Percentiles rank a stretch among this genome's conserved stretches.
These are phyloP conservation scores for Potorous gilbertii DNA, from an alignment of 2,797 vertebrate species.

Conservation along the genomic window DNA sequence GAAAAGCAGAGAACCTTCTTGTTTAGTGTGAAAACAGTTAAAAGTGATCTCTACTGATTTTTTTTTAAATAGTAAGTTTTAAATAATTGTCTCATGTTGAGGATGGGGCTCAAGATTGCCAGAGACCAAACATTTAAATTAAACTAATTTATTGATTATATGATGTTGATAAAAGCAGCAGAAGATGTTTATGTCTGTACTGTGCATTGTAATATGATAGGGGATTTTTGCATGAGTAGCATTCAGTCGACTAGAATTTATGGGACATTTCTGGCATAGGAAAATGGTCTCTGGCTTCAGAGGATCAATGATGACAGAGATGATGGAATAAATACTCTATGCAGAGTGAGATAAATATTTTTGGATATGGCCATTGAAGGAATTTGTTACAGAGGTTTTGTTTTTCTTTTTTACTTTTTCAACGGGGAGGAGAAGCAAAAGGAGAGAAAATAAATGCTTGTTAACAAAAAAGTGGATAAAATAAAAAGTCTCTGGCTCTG, in stretches of 20 bases:
- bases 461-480: not conserved
- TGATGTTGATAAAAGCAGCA: not conserved
- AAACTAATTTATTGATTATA: not conserved
- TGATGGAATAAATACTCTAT: not conserved
- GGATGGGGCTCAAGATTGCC: not conserved
- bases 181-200: not conserved
- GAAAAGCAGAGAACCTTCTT: not conserved
- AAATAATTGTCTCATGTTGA: conserved; percentile 26
- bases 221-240: not conserved
- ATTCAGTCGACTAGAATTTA: not conserved
- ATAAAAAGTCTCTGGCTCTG: not conserved
- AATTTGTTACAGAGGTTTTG: not conserved
- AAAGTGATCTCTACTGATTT: conserved; percentile 18
- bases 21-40: conserved; percentile 19
- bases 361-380: not conserved
- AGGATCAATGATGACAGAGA: not conserved
- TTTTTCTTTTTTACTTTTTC: not conserved
- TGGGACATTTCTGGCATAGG: not conserved
- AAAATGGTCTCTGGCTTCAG: not conserved
- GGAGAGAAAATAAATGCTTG: not conserved
- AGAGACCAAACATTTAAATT: not conserved
- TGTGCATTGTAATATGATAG: not conserved
- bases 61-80: conserved; percentile 19
- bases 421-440: not conserved
- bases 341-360: not conserved